These are phyloP conservation scores for Sparus aurata DNA, from an alignment of 2,797 vertebrate genomes.

Conservation along the genomic window DNA sequence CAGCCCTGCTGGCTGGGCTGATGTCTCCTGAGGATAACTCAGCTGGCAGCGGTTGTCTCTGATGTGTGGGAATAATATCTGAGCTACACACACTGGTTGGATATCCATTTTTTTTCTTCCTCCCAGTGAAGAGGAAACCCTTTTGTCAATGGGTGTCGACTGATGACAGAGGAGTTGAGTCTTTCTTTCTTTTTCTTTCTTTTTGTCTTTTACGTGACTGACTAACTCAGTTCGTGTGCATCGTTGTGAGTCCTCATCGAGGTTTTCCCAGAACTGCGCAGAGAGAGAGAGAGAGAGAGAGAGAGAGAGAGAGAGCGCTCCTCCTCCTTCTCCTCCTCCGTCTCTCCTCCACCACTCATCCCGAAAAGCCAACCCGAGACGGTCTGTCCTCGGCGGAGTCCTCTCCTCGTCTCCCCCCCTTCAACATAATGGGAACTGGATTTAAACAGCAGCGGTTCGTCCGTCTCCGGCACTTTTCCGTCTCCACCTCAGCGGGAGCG, in stretches of 20 bases:
- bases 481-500: slow-evolving; percentile 15
- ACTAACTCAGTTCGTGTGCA: slow-evolving; percentile 38
- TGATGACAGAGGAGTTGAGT: neutral
- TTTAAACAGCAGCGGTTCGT: slow-evolving; percentile 61
- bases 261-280: slow-evolving; percentile 54
- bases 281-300: slow-evolving; percentile 46
- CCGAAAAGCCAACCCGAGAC: slow-evolving; percentile 58
- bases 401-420: slow-evolving; percentile 44
- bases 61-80: neutral
- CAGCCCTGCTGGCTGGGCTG: slow-evolving; percentile 26
- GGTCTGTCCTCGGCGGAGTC: slow-evolving; percentile 61
- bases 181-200: neutral
- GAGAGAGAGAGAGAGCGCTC: slow-evolving; percentile 42
- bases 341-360: slow-evolving; percentile 64
- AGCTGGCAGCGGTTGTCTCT: slow-evolving; percentile 6
- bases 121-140: neutral
- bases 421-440: slow-evolving; percentile 69
- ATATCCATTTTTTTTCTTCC: neutral
- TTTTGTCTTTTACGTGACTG: neutral
- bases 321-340: slow-evolving; percentile 28
- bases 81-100: neutral
- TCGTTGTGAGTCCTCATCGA: slow-evolving; percentile 25
- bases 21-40: slow-evolving; percentile 4
- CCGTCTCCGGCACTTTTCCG: slow-evolving; percentile 62
- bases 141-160: slow-evolving; percentile 16